A percentile compares a stretch with the other conserved stretches of the same genome.
Conservation (phyloP, 2,888 invertebrate genomes). For the Epinotia demarniana region DNA sequence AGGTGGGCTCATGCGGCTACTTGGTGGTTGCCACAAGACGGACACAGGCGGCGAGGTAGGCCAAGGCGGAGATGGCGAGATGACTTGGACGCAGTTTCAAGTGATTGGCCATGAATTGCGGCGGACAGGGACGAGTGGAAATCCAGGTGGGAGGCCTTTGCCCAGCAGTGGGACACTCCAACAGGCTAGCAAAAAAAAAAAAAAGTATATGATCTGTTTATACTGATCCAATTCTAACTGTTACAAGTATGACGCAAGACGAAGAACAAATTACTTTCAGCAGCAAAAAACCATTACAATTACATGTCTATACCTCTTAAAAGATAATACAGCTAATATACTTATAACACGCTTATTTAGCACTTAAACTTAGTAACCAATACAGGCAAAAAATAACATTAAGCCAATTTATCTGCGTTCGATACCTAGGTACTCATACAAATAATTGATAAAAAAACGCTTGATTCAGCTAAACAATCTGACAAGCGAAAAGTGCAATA, state of each 20-base stretch:
- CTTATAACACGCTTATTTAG: slow-evolving; percentile 26
- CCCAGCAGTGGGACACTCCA: too few species aligned
- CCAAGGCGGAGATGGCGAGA: too few species aligned
- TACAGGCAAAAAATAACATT: slow-evolving; percentile 23
- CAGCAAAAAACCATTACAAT: slow-evolving; percentile 15
- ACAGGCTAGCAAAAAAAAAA: too few species aligned
- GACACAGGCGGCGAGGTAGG: too few species aligned
- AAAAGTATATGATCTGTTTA: not conserved
- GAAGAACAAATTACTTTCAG: slow-evolving; percentile 3
- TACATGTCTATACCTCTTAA: not conserved
- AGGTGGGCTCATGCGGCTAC: too few species aligned
- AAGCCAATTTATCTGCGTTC: slow-evolving; percentile 48
- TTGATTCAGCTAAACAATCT: not conserved
- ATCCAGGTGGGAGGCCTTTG: too few species aligned
- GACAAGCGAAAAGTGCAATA: not conserved
- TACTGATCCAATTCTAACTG: slow-evolving; percentile 15
- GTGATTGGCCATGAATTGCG: too few species aligned
- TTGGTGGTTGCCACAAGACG: too few species aligned
- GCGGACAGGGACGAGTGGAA: too few species aligned
- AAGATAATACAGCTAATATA: slow-evolving; percentile 31
- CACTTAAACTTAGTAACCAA: slow-evolving; percentile 19
- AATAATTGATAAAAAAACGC: slow-evolving; percentile 49
- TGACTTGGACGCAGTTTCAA: too few species aligned
- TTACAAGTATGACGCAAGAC: not conserved
- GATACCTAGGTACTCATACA: slow-evolving; percentile 50